Percentiles rank a stretch among this genome's conserved stretches.
These are phyloP conservation scores for Schizopygopsis malacanthus DNA, from an alignment of 2,797 vertebrate genomes.

Conservation along the genomic window DNA sequence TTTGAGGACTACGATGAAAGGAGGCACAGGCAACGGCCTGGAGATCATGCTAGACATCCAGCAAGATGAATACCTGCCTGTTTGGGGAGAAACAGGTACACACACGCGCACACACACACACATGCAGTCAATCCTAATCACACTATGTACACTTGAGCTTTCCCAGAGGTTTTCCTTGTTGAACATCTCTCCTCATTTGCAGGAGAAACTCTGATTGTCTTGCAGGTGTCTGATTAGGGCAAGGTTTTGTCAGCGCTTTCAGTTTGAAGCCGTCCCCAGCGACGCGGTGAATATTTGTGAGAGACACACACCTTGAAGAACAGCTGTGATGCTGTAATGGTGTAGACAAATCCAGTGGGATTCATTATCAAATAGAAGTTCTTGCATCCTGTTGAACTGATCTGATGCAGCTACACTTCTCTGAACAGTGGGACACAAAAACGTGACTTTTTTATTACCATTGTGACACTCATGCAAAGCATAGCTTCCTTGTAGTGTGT, in stretches of 20 bases:
- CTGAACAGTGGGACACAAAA: neutral
- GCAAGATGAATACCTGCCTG: slow-evolving; percentile 97
- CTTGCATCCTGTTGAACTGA: slow-evolving; percentile 16
- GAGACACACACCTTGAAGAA: slow-evolving; percentile 35
- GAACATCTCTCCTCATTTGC: neutral
- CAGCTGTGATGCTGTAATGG: slow-evolving; percentile 36
- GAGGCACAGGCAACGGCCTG: slow-evolving; percentile 95
- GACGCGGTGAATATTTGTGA: slow-evolving; percentile 27
- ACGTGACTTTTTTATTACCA: slow-evolving; percentile 18
- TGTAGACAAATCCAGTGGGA: slow-evolving; percentile 40
- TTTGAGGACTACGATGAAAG: slow-evolving; percentile 95
- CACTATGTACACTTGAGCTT: slow-evolving; percentile 8
- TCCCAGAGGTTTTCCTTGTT: neutral
- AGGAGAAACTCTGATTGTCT: slow-evolving; percentile 18
- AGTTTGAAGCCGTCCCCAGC: slow-evolving; percentile 4
- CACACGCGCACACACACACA: slow-evolving; percentile 5
- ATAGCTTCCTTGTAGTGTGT: neutral
- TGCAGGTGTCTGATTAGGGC: slow-evolving; percentile 36
- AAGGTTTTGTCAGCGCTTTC: slow-evolving; percentile 37
- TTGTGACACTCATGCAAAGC: slow-evolving; percentile 6
- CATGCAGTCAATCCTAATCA: neutral
- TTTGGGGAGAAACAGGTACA: slow-evolving; percentile 77
- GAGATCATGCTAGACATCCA: slow-evolving; percentile 99
- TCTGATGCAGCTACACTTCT: neutral
- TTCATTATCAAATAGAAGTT: slow-evolving; percentile 29